Percentiles rank a stretch among this genome's conserved stretches.
Conservation (phyloP, 1,140 invertebrate species). For the Drosophila santomea region DNA sequence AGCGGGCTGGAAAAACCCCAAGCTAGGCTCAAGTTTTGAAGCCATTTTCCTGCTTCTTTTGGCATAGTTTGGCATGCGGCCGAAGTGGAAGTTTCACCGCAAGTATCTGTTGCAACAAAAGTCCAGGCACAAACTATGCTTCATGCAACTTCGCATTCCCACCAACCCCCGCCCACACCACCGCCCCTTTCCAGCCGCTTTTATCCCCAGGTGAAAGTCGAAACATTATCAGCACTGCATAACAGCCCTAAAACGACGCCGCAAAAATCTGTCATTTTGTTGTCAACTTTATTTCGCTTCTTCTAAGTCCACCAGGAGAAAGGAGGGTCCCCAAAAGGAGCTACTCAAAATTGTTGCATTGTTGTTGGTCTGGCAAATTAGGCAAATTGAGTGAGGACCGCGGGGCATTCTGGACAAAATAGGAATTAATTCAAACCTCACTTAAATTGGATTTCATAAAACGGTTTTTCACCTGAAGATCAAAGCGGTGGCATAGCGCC, state of each 20-base stretch:
- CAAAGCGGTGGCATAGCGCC: no score
- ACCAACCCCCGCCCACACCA: neutral
- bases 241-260: conserved; percentile 42
- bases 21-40: conserved; percentile 23
- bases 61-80: conserved; percentile 60
- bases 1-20: neutral
- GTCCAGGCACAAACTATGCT: conserved; percentile 42
- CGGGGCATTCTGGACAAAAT: conserved; percentile 42
- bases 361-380: conserved; percentile 55
- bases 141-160: conserved; percentile 8
- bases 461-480: neutral
- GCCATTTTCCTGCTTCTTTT: conserved; percentile 43
- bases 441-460: conserved; percentile 6
- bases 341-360: conserved; percentile 28
- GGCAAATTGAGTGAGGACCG: conserved; percentile 62
- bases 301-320: neutral
- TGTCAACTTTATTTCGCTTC: conserved; percentile 21
- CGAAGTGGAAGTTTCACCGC: conserved; percentile 51
- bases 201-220: conserved; percentile 24
- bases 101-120: conserved; percentile 55
- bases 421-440: conserved; percentile 45
- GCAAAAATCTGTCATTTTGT: conserved; percentile 54
- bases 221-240: conserved; percentile 60
- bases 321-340: neutral
- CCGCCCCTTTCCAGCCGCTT: neutral